Evolutionary conservation across 92 coral and sea anemone species (phyloP), one percentile per base, ranked within the genome.

Genomic region (Isaurus tuberculatus): DNA sequence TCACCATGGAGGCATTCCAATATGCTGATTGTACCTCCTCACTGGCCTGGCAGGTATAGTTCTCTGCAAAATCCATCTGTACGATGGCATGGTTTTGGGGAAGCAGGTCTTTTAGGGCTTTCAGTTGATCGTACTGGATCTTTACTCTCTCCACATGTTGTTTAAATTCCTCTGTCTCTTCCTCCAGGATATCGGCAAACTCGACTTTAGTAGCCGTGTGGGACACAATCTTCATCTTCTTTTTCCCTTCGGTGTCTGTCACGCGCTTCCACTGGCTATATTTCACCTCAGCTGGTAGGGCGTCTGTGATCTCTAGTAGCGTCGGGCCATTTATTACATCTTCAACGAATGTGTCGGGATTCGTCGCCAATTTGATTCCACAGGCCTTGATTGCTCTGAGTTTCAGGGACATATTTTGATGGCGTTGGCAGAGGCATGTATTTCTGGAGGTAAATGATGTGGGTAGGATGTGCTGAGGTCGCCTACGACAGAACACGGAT

Each of bases 371-470:
- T 22, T 48, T 44, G 1, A 86, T 58, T 0, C 81, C 92, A 8
- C 8, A 30, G 15, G 71, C n/a, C 70, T 81, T 85, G 8, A 89
- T 19, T 33, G 77, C 70, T 8, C 87, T 37, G 11, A 86, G 65
- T 70, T 86, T 89, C 28, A 89, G 75, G 0, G 88, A 69, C 93
- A 86, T 78, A 46, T 90, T 86, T 30, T 90, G 90, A 26, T 90
- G 90, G 68, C 66, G 58, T 64, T 90, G 90, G 27, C 93, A 86
- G 8, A 90, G 70, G 55, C 93, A 90, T 20, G 86, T 83, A 78
- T 72, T 25, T 43, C 86, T 88, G 14, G 86, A 83, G 55, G 64
- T 86, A 33, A 90, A 86, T 6, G 90, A 86, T 3, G 88, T 83
- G 32, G 86, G 83, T 0, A 90, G 48, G 22, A 90, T 86, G 63